Evolutionary conservation across 2,113 vertebrate species (phyloP), one percentile per base, ranked within the genome.

Genomic region (Brachyhypopomus gauderio): DNA sequence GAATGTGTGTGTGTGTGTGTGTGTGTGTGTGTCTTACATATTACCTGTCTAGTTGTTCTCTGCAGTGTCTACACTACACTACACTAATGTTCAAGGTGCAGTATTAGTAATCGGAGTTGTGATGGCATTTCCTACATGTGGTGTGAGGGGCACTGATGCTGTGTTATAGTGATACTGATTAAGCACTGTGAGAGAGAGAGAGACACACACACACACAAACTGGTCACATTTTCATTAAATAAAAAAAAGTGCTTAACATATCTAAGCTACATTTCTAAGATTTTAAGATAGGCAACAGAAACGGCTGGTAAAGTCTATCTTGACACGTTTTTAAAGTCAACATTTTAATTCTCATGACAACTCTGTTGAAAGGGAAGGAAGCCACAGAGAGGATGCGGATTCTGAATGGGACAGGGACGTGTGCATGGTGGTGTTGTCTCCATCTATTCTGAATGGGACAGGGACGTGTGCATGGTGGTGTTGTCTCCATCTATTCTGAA

Each of bases 151-250:
- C 75, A 75, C 66, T 34, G 34, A 81, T 81, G 71, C 79, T 67
- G 79, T 56, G 79, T 75, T 81, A 81, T 38, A 81, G 66, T 19
- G 79, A 81, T 62, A 81, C 72, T 69, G 79, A 81, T 81, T 72
- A 81, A 81, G 60, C 60, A 75, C 71, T 67, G n/a, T n/a, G n/a
- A n/a, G n/a, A n/a, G n/a, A n/a, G n/a, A n/a, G n/a, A n/a, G n/a
- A n/a, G n/a, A n/a, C n/a, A n/a, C n/a, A n/a, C n/a, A n/a, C n/a
- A n/a, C n/a, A n/a, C n/a, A n/a, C n/a, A n/a, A n/a, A n/a, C n/a
- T n/a, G n/a, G n/a, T n/a, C n/a, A n/a, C n/a, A n/a, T n/a, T 30
- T 30, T 30, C 30, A 30, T 30, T 30, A 1, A 30, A 30, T 30
- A 2, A 30, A 30, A 30, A 30, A 30, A 30, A 30, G n/a, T 30